phyloP scores from a whole-genome alignment of 2,797 vertebrate genomes.

The Hafferia zeledoni region DNA sequence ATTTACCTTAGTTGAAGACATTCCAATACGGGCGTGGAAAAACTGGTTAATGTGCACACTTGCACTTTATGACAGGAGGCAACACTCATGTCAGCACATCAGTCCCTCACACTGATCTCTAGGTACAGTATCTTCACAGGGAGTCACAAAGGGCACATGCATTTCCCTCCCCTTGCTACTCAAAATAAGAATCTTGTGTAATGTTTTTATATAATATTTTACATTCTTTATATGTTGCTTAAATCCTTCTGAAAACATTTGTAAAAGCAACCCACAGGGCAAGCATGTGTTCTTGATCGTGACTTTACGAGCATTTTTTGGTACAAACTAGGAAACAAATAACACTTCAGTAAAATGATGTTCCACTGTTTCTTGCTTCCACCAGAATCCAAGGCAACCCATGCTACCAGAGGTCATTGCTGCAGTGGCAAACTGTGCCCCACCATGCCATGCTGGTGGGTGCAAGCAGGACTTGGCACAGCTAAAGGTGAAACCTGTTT shows the following conservation, averaged over 20 bases:
- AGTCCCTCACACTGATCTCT: not conserved
- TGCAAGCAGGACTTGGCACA: not conserved
- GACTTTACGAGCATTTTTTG: not conserved
- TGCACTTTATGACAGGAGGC: not conserved
- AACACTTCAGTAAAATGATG: not conserved
- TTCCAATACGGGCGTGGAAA: not conserved
- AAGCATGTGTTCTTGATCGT: not conserved
- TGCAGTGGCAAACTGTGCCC: not conserved
- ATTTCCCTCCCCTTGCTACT: not conserved
- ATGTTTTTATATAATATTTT: not conserved
- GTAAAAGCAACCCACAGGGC: too few species aligned
- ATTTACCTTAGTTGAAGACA: not conserved
- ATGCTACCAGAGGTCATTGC: not conserved
- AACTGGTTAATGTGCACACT: not conserved
- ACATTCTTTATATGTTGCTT: not conserved
- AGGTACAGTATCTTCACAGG: not conserved
- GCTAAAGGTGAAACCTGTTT: conserved; percentile 25
- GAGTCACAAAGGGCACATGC: not conserved
- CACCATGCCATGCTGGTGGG: not conserved
- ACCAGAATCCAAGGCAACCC: not conserved
- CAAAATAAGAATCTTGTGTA: not conserved
- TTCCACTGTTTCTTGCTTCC: not conserved
- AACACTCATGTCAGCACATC: not conserved
- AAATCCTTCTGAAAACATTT: not conserved
- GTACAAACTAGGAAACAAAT: not conserved